phyloP scores from a whole-genome alignment of 2,113 vertebrate genomes.

The Amphiprion ocellaris region DNA sequence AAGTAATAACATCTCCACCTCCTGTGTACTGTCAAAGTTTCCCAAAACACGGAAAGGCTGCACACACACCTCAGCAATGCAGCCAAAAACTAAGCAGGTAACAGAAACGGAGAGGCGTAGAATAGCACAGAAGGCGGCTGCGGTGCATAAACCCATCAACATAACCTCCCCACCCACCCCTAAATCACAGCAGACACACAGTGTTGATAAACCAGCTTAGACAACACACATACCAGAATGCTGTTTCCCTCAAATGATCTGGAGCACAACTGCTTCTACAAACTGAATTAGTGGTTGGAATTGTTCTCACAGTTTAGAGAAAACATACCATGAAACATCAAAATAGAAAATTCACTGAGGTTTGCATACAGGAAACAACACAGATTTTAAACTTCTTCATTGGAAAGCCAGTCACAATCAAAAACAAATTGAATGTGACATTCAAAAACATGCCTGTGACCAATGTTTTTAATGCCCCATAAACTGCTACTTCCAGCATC shows the following conservation, averaged over 20 bases:
- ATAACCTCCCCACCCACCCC: conserved; percentile 35
- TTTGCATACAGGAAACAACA: not conserved
- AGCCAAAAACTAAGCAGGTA: conserved; percentile 15
- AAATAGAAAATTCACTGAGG: not conserved
- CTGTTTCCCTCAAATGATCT: conserved; percentile 39
- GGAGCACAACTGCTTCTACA: conserved; percentile 20
- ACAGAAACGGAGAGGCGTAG: conserved; percentile 19
- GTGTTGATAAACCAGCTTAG: conserved; percentile 34
- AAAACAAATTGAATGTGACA: conserved; percentile 10
- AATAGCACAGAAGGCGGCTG: not conserved
- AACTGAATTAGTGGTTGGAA: conserved; percentile 15
- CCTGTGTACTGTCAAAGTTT: not conserved
- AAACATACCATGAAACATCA: not conserved
- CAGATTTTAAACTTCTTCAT: not conserved
- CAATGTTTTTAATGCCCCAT: conserved; percentile 46
- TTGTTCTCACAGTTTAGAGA: not conserved
- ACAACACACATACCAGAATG: conserved; percentile 31
- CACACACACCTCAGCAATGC: conserved; percentile 1
- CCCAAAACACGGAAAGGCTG: conserved; percentile 30
- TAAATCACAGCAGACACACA: conserved; percentile 47
- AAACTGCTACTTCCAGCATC: conserved; percentile 52
- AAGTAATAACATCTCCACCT: conserved; percentile 39
- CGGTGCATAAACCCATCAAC: conserved; percentile 39
- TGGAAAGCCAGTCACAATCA: conserved; percentile 1
- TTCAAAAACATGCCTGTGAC: conserved; percentile 36